Conservation (phyloP, 2,888 invertebrate species). For the Machimus atricapillus region DNA sequence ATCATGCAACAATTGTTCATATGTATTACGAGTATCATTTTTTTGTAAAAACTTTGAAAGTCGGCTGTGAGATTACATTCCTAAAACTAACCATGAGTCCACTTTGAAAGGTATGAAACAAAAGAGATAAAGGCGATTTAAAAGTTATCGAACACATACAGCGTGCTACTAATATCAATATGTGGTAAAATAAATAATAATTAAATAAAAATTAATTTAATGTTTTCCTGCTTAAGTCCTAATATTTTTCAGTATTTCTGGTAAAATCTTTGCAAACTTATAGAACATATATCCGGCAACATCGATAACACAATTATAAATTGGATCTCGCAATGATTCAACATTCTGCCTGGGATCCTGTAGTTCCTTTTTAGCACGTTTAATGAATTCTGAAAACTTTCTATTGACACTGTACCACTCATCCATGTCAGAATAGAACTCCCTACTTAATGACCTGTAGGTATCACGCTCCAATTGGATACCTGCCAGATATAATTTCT, state of each 20-base stretch:
- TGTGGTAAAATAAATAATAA: too few species aligned
- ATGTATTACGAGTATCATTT: too few species aligned
- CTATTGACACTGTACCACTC: neutral
- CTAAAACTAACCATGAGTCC: too few species aligned
- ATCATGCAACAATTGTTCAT: too few species aligned
- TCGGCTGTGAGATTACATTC: too few species aligned
- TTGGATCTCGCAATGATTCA: neutral
- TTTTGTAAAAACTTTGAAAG: too few species aligned
- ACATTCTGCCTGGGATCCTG: neutral
- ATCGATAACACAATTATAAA: neutral
- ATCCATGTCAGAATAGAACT: neutral
- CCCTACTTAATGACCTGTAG: neutral
- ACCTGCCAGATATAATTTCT: neutral
- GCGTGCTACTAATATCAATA: too few species aligned
- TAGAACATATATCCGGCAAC: neutral
- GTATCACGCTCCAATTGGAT: neutral
- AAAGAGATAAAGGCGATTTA: too few species aligned
- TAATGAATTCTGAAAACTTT: neutral
- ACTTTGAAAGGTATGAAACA: too few species aligned
- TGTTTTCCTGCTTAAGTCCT: neutral
- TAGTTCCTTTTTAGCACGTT: neutral
- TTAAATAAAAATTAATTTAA: neutral
- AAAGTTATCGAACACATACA: too few species aligned
- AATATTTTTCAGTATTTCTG: neutral
- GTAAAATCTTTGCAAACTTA: neutral